phyloP scores from a whole-genome alignment of 2,797 vertebrate genomes.

The Trematomus bernacchii region DNA sequence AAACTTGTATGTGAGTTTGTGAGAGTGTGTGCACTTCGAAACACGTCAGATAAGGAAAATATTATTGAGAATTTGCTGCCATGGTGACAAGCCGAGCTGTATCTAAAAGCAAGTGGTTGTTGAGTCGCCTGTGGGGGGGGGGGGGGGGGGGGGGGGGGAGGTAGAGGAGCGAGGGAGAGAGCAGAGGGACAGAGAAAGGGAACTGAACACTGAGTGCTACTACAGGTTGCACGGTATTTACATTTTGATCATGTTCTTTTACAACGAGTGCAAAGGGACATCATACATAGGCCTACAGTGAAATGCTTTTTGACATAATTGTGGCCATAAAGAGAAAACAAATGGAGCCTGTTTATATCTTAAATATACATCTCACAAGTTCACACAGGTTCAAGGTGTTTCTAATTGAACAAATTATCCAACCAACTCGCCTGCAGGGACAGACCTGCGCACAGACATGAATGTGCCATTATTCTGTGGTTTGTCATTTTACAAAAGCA shows the following conservation, averaged over 20 bases:
- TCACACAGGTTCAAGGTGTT: constrained; percentile 10
- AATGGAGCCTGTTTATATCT: background rate
- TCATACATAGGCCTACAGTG: background rate
- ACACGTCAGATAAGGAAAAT: constrained; percentile 61
- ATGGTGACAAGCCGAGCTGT: constrained; percentile 86
- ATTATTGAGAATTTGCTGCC: constrained; percentile 85
- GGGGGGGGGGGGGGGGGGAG: constrained; percentile 61
- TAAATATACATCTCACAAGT: constrained; percentile 7
- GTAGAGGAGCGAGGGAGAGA: constrained; percentile 44
- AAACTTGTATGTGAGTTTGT: constrained; percentile 38
- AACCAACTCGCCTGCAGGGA: background rate
- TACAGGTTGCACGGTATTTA: constrained; percentile 34
- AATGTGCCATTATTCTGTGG: background rate
- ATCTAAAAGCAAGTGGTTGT: constrained; percentile 85
- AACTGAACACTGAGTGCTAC: constrained; percentile 31
- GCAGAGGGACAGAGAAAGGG: constrained; percentile 37
- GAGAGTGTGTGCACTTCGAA: constrained; percentile 37
- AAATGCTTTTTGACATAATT: constrained; percentile 1
- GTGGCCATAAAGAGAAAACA: constrained; percentile 1
- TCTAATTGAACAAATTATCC: constrained; percentile 27
- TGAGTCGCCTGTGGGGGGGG: constrained; percentile 73
- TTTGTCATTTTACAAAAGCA: constrained; percentile 11
- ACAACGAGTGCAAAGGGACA: background rate
- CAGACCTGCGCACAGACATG: background rate
- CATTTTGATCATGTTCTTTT: constrained; percentile 11